A percentile compares a stretch with the other conserved stretches of the same genome.
These are phyloP conservation scores for Falco cherrug DNA, from an alignment of 2,797 vertebrate genomes.

Conservation along the genomic window DNA sequence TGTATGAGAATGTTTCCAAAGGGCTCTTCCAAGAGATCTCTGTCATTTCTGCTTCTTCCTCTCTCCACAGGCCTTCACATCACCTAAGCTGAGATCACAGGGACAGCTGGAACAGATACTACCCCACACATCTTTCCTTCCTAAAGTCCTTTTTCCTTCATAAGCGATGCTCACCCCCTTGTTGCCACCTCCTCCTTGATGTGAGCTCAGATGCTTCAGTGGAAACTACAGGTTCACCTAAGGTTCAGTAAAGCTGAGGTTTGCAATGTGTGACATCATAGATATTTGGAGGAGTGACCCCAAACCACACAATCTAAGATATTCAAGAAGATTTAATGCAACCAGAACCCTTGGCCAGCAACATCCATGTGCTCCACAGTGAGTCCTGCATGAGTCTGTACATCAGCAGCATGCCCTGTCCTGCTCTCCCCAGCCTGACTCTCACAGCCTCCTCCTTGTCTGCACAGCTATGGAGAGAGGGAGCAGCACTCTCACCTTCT, in stretches of 20 bases:
- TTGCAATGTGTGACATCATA: neutral
- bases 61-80: neutral
- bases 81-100: neutral
- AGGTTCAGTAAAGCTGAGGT: neutral
- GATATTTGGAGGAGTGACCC: neutral
- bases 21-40: neutral
- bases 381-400: accelerated
- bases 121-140: neutral
- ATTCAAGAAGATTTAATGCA: neutral
- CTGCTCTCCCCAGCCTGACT: neutral
- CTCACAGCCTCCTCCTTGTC: neutral
- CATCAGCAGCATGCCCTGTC: accelerated
- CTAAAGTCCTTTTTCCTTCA: neutral
- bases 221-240: neutral
- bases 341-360: neutral
- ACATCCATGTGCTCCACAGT: accelerated
- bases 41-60: neutral
- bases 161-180: no score
- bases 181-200: neutral
- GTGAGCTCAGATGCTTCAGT: accelerated
- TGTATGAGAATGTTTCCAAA: accelerated
- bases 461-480: accelerated
- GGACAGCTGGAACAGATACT: neutral
- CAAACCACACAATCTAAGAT: neutral
- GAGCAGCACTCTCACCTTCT: neutral